Evolutionary conservation across 2,797 vertebrate species (phyloP), one percentile per base, ranked within the genome.

Genomic region (Aldrovandia affinis): DNA sequence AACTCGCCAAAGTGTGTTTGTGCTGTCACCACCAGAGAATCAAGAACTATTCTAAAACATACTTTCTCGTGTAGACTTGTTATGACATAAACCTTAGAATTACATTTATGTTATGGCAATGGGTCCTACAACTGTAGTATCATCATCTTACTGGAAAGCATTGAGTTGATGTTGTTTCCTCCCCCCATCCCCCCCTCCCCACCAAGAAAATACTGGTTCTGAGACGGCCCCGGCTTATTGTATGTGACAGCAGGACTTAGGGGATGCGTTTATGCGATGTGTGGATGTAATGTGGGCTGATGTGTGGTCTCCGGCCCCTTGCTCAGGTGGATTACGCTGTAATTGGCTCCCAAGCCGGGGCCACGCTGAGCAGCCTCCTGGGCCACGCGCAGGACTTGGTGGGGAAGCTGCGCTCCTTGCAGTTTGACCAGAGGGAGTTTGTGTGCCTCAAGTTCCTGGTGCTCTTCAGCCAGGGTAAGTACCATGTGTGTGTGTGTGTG

Each of bases 361-460:
- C 96, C 89, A 97, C 98, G 2, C 97, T 99, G 91, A 98, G 96
- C 95, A 98, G 96, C 91, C 96, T 99, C 82, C 94, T 99, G 95
- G 96, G 96, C 91, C 98, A 98, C 0, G 97, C 98, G 28, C 98
- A 99, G 92, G 98, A 99, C 79, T 87, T 99, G 83, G 97, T 99
- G 92, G 94, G 94, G 87, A 99, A 98, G 90, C 96, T 99, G 80
- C 97, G 97, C 22, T 96, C 97, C 0, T 94, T 99, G 36, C 98
- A 99, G 95, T 95, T 99, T 68, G 98, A 99, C 92, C 97, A 98
- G 87, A 96, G 98, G 90, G 98, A 99, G 92, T 99, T 99, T 18
- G 98, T 99, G 86, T 99, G 98, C 94, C 96, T 99, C 93, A 99
- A 99, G 93, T 99, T 99, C 94, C 92, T 99, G 92, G 98, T 99